phyloP scores from a whole-genome alignment of 2,888 invertebrate genomes.

The Frankliniella intonsa region DNA sequence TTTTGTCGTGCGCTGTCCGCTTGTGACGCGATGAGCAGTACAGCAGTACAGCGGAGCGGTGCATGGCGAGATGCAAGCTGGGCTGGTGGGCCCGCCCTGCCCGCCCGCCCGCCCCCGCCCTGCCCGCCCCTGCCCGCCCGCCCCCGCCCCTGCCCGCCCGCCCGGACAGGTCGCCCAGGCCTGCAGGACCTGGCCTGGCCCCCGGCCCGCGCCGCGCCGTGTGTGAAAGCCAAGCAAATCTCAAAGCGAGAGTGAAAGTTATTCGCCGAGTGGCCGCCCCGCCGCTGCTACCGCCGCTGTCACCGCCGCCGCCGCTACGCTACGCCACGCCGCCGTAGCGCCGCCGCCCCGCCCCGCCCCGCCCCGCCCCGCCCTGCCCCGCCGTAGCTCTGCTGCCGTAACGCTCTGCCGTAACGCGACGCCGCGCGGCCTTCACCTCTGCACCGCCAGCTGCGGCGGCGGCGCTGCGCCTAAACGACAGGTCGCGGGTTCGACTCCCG shows the following conservation, averaged over 20 bases:
- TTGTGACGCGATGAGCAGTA: too few species aligned
- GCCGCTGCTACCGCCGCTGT: not conserved
- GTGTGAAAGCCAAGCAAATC: slow-evolving; percentile 24
- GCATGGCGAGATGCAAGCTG: too few species aligned
- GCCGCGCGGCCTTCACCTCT: not conserved
- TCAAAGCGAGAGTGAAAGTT: not conserved
- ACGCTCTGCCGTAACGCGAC: not conserved
- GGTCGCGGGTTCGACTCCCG: slow-evolving; percentile 14
- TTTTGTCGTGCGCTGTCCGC: too few species aligned
- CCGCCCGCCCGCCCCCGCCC: too few species aligned
- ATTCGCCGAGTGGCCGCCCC: slow-evolving; percentile 4
- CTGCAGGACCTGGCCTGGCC: not conserved
- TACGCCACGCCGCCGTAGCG: not conserved
- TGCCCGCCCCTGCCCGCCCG: too few species aligned
- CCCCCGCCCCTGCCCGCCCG: too few species aligned
- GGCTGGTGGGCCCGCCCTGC: too few species aligned
- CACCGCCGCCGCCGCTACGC: slow-evolving; percentile 4
- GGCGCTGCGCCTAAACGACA: not conserved
- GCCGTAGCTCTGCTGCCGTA: not conserved
- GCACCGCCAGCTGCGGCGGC: not conserved
- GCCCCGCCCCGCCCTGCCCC: not conserved
- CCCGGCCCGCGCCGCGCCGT: not conserved
- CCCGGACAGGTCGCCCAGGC: too few species aligned
- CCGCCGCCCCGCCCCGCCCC: not conserved
- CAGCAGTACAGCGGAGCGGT: too few species aligned